Evolutionary conservation across 1,140 invertebrate genomes (phyloP).

Genomic region (Trichonephila inaurata): DNA sequence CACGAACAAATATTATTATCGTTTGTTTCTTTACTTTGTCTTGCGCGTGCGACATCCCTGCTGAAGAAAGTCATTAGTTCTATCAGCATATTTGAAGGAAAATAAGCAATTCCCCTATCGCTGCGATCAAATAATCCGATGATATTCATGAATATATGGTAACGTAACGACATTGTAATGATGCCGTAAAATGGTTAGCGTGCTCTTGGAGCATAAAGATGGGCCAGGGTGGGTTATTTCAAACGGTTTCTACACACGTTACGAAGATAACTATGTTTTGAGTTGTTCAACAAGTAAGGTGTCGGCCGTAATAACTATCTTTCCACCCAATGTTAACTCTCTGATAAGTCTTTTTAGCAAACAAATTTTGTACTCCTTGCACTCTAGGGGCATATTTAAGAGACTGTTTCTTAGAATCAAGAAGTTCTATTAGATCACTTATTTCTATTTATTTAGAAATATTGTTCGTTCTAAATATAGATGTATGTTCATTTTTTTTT

Average conservation of each 20-base stretch:
- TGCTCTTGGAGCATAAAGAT: neutral
- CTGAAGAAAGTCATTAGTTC: conserved; percentile 7
- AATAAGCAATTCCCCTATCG: conserved; percentile 43
- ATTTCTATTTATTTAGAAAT: no score
- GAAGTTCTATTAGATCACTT: no score
- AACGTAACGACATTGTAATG: conserved; percentile 33
- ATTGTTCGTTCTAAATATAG: no score
- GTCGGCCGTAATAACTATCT: neutral
- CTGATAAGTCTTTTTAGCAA: neutral
- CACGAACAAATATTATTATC: conserved; percentile 31
- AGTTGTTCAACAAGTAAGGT: conserved; percentile 1
- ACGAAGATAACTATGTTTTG: conserved; percentile 27
- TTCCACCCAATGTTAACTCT: neutral
- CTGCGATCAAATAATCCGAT: conserved; percentile 40
- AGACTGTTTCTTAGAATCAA: no score
- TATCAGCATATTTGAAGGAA: conserved; percentile 23
- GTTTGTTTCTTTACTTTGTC: conserved; percentile 42
- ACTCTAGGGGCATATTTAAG: neutral
- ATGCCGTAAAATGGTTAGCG: conserved; percentile 12
- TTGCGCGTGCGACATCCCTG: conserved; percentile 20
- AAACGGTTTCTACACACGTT: conserved; percentile 21
- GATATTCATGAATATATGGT: conserved; percentile 46
- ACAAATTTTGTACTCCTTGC: neutral
- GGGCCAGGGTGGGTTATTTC: neutral
- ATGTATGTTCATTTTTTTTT: no score